Base-by-base conservation (phyloP, 2,888 invertebrate species). In the Meandrusa payeni region DNA sequence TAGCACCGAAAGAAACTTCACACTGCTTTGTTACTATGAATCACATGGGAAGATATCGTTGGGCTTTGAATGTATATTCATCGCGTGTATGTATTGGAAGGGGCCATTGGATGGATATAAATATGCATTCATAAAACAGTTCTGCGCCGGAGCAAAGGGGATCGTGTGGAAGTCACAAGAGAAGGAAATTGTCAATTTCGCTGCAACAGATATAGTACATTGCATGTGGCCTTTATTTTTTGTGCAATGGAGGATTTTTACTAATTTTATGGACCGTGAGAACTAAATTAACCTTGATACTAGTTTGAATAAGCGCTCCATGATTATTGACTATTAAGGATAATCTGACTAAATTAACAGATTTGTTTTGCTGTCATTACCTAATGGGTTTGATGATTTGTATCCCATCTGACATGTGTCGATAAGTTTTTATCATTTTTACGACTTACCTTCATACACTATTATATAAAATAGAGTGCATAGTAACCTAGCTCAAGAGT, bases 171-270 rank as follows among this genome's bases (percentile, higher is more conserved):
- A 65, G 54, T 50, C 52, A 47, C 31, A 20, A 27, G 37, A 45
- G 51, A 66, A 76, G 82, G 83, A 85, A 72, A 71, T 79, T 63
- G 68, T 55, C 68, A 64, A 83, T 85, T 76, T 65, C 51, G 57
- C 50, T 59, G 61, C 59, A 51, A 63, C 64, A 62, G 61, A 58
- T 61, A 61, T 59, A 59, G 52, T 50, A 60, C 51, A 10, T 15
- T 27, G 15, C 11, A 23, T 57, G 56, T 52, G 60, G 42, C 54
- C 56, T 48, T 55, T 53, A 54, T 1, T 10, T 3, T 20, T n/a
- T 32, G 29, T n/a, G 47, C 45, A 47, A 47, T 15, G 27, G 6
- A 27, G 27, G 15, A 15, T 27, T 27, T 27, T 27, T 5, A 27
- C 12, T n/a, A 12, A 11, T 6, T 27, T 26, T 26, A 4, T 10